Conservation (phyloP, 2,888 invertebrate species). For the Hirtodrosophila alboralis region DNA sequence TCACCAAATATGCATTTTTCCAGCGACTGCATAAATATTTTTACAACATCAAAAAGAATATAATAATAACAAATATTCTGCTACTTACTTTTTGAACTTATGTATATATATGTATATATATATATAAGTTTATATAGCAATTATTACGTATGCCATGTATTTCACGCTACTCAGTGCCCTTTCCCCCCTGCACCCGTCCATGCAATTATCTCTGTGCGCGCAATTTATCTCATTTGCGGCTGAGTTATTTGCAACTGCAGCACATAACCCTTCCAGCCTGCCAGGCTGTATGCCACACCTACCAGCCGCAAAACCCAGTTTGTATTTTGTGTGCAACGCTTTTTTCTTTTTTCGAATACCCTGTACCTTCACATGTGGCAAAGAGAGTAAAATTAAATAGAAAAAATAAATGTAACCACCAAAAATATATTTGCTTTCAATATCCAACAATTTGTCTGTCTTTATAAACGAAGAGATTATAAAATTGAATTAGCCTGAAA, state of each 20-base stretch:
- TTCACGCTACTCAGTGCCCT: neutral
- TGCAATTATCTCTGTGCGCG: conserved; percentile 78
- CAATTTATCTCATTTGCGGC: conserved; percentile 83
- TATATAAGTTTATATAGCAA: conserved; percentile 16
- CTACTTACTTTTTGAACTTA: conserved; percentile 16
- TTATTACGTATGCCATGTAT: conserved; percentile 49
- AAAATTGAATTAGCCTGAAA: too few relatives aligned
- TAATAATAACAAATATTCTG: too few relatives aligned
- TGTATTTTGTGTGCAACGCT: conserved; percentile 29
- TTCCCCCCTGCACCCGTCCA: conserved; percentile 3
- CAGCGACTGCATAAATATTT: conserved; percentile 53
- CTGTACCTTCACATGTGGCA: neutral
- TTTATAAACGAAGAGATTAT: too few relatives aligned
- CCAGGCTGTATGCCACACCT: neutral
- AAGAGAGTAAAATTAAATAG: neutral
- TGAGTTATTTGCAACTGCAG: conserved; percentile 80
- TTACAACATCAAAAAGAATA: conserved; percentile 13
- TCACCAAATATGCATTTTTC: conserved; percentile 17
- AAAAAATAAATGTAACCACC: neutral
- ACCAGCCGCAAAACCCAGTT: conserved; percentile 7
- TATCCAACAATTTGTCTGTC: too few relatives aligned
- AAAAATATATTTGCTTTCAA: too few relatives aligned
- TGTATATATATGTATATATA: conserved; percentile 25
- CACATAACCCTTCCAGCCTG: conserved; percentile 57
- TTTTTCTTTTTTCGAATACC: conserved; percentile 25